Base-by-base conservation (phyloP, 2,797 vertebrate species). In the Enteromius unitaeniatus region DNA sequence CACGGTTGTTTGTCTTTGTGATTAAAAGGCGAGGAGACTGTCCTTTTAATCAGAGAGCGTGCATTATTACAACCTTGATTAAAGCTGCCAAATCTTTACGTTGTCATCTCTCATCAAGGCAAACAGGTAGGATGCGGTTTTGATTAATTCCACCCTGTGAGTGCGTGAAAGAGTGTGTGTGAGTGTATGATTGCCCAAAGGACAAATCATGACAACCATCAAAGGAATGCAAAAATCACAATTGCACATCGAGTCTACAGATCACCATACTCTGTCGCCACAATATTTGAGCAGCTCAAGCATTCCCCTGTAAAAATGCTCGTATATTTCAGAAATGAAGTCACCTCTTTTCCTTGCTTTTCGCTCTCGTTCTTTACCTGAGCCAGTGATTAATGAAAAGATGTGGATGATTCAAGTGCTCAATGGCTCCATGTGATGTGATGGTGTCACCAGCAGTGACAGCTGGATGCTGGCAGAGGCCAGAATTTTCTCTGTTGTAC, bases 41-140 rank as follows among this genome's bases (percentile, higher is more conserved):
- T 87, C 84, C 86, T 92, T 92, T 92, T 93, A 94, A 95, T 95
- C 94, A 94, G 92, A 89, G 90, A 87, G 68, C 88, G 70, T 92
- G 90, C 89, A 90, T 94, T 91, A 95, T 94, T 94, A 93, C 92
- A 90, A 92, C 94, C 93, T 93, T 95, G 93, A 95, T 95, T 95
- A 94, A 94, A 94, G 91, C 91, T 86, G 91, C 87, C 91, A 91
- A 86, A 92, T 91, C 92, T 91, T 93, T 88, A 91, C 91, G 90
- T 93, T 93, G 90, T 93, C 92, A 82, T 80, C 84, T 90, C 92
- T 90, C 91, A 87, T 92, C 91, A 86, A 90, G 91, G 93, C 92
- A 93, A 93, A 88, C 84, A 88, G 82, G 83, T 84, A 81, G 72
- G 78, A 84, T 62, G 74, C 82, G 42, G 58, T 76, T 86, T 76